Conservation (phyloP, 92 coral and sea anemone genomes). For the Phymanthus crucifer region DNA sequence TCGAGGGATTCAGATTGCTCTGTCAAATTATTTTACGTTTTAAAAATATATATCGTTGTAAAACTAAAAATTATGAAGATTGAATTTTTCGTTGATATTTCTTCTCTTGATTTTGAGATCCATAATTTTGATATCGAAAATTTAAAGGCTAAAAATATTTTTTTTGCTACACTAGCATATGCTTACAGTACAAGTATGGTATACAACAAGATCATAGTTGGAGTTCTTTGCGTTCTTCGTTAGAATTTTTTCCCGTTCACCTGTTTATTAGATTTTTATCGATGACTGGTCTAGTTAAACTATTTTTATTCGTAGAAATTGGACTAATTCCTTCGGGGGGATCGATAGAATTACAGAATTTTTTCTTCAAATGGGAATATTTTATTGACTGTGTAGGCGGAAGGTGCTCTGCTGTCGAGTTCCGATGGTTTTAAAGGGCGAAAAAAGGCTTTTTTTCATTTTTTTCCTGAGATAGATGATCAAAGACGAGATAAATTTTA, state of each 20-base stretch:
- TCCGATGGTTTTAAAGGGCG: conserved; percentile 35
- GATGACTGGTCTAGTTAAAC: not conserved
- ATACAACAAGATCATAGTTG: conserved; percentile 12
- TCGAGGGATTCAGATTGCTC: not conserved
- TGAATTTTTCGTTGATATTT: not conserved
- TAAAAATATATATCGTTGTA: not conserved
- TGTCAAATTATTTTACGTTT: not conserved
- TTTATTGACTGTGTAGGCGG: conserved; percentile 37
- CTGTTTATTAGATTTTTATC: not conserved
- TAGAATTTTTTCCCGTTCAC: too few relatives aligned
- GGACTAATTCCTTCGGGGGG: not conserved
- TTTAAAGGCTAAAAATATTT: not conserved
- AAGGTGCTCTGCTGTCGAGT: not conserved
- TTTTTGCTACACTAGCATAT: conserved; percentile 1
- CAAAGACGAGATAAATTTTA: not conserved
- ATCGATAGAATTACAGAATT: not conserved
- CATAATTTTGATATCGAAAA: not conserved
- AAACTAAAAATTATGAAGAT: not conserved
- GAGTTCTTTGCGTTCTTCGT: conserved; percentile 33
- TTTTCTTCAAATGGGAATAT: not conserved
- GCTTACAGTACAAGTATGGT: not conserved
- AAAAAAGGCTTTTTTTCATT: not conserved
- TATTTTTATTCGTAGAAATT: not conserved
- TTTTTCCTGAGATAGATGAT: not conserved
- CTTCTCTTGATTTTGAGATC: not conserved